A percentile compares a stretch with the other conserved stretches of the same genome.
Evolutionary conservation across 2,113 vertebrate species (phyloP).

Genomic region (Colistium nudipinnis): DNA sequence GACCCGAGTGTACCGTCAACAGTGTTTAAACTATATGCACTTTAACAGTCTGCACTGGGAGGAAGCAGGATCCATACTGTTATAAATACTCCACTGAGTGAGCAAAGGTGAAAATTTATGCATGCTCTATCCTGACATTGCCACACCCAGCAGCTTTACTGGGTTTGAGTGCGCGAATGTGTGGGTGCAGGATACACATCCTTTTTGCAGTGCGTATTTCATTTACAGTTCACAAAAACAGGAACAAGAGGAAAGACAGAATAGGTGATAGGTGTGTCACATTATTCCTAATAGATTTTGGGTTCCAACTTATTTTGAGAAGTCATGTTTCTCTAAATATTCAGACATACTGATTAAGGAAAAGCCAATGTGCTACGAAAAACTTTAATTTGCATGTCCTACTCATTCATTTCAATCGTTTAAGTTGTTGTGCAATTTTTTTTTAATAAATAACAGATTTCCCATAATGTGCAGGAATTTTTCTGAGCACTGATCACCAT

Average conservation of each 20-base stretch:
- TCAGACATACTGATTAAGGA: not conserved
- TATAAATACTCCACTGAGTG: not conserved
- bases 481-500: too few relatives aligned
- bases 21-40: not conserved
- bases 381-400: not conserved
- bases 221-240: not conserved
- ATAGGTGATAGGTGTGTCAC: not conserved
- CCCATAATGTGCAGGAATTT: too few relatives aligned
- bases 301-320: not conserved
- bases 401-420: too few relatives aligned
- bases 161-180: constrained; percentile 2
- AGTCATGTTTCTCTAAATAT: not conserved
- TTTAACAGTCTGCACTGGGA: not conserved
- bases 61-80: constrained; percentile 5
- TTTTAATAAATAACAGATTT: too few relatives aligned
- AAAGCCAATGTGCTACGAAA: not conserved
- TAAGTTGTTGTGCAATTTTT: too few relatives aligned
- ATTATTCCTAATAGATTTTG: not conserved
- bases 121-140: constrained; percentile 9
- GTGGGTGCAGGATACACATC: constrained; percentile 1
- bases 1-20: not conserved
- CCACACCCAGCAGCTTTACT: not conserved
- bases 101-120: constrained; percentile 23
- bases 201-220: not conserved
- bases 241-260: too few relatives aligned